These are phyloP conservation scores for Copsychus sechellarum DNA, from an alignment of 2,113 vertebrate genomes.

Conservation along the genomic window DNA sequence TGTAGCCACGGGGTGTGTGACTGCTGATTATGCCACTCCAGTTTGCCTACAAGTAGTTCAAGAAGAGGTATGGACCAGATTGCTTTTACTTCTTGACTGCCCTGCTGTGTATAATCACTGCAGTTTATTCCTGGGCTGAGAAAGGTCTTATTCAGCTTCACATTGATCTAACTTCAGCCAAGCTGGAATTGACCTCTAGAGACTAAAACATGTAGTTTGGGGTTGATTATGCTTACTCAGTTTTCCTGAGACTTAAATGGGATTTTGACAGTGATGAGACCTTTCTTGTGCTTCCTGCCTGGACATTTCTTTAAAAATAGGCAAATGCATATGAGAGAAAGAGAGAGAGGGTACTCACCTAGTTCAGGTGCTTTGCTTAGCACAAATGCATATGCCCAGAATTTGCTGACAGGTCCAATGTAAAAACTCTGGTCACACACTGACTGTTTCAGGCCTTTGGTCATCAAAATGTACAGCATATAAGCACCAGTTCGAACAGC, in stretches of 20 bases:
- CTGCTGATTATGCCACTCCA: accelerated
- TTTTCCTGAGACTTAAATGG: not conserved
- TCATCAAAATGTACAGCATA: conserved; percentile 97
- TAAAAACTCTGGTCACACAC: conserved; percentile 99
- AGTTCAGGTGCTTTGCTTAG: conserved; percentile 98
- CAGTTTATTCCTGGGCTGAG: not conserved
- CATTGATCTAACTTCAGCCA: not conserved
- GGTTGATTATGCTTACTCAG: not conserved
- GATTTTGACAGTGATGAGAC: not conserved
- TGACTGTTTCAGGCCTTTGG: conserved; percentile 96
- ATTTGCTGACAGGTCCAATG: conserved; percentile 98
- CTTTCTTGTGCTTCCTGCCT: not conserved
- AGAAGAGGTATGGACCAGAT: not conserved
- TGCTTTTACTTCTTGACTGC: not conserved
- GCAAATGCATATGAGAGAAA: not conserved
- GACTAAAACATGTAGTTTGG: not conserved
- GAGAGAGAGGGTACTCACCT: conserved; percentile 81
- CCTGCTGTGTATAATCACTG: not conserved
- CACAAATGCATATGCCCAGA: conserved; percentile 99
- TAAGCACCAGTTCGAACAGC: conserved; percentile 97
- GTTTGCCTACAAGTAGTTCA: not conserved
- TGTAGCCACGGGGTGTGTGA: not conserved
- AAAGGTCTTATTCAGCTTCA: not conserved
- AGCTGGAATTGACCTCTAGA: not conserved
- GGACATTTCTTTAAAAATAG: not conserved